Conservation (phyloP, 30 jellyfish, hydroid and myxozoan genomes). For the Chrysaora quinquecirrha region DNA sequence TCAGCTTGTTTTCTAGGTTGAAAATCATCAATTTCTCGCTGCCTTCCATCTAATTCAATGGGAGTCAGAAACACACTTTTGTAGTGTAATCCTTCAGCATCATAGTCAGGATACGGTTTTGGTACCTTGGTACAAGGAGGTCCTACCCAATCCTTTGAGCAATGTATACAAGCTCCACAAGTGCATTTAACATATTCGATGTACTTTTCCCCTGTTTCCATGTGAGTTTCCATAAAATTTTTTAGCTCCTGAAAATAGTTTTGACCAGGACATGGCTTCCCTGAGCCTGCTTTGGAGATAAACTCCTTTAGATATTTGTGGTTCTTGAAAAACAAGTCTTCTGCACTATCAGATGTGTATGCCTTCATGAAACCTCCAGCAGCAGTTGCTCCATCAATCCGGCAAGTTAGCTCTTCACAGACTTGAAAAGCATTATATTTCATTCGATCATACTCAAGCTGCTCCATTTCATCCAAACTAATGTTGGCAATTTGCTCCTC, state of each 20-base stretch:
- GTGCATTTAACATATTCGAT: slow-evolving; percentile 21
- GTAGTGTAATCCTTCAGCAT: slow-evolving; percentile 22
- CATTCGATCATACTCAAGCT: slow-evolving; percentile 32
- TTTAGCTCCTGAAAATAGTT: slow-evolving; percentile 9
- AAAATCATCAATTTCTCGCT: slow-evolving; percentile 33
- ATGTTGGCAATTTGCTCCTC: slow-evolving; percentile 15
- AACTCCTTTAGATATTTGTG: slow-evolving; percentile 3
- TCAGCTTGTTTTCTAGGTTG: slow-evolving; percentile 34
- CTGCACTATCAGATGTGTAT: slow-evolving; percentile 3
- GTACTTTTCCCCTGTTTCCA: slow-evolving; percentile 35
- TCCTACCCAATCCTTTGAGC: slow-evolving; percentile 35
- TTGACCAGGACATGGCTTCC: slow-evolving; percentile 23
- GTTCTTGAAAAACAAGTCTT: slow-evolving; percentile 8
- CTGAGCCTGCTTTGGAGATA: not conserved
- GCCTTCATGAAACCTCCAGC: slow-evolving; percentile 46
- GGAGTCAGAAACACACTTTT: not conserved
- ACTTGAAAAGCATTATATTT: slow-evolving; percentile 37
- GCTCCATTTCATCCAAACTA: slow-evolving; percentile 24
- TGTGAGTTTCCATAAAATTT: not conserved
- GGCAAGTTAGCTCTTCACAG: slow-evolving; percentile 43
- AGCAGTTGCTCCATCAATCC: slow-evolving; percentile 47
- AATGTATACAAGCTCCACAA: slow-evolving; percentile 20
- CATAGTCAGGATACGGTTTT: slow-evolving; percentile 41
- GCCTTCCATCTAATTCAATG: slow-evolving; percentile 9
- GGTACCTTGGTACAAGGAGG: slow-evolving; percentile 29